Conservation (phyloP, 2,888 invertebrate genomes). For the Mechanitis messenoides region DNA sequence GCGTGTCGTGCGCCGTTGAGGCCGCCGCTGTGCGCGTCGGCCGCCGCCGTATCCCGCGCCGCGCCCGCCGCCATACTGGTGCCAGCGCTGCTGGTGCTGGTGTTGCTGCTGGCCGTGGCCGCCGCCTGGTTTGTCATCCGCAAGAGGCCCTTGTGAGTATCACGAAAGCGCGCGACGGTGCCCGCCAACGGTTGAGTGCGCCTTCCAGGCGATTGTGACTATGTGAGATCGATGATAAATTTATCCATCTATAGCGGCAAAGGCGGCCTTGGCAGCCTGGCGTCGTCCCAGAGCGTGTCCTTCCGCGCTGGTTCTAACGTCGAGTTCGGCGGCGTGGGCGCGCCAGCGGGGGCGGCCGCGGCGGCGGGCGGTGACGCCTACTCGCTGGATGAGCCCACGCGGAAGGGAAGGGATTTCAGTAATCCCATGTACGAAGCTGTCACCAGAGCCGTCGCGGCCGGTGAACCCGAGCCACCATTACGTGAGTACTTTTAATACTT, state of each 20-base stretch:
- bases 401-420: constrained; percentile 93
- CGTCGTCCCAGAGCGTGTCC: constrained; percentile 93
- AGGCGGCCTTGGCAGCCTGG: constrained; percentile 85
- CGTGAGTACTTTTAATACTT: constrained; percentile 44
- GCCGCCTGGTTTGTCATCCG: constrained; percentile 88
- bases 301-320: constrained; percentile 96
- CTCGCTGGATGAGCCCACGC: constrained; percentile 81
- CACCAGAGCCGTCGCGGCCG: constrained; percentile 75
- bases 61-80: constrained; percentile 85
- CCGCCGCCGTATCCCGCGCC: constrained; percentile 75
- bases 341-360: constrained; percentile 77
- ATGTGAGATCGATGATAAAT: too few relatives aligned
- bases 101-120: constrained; percentile 84
- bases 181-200: not conserved
- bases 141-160: constrained; percentile 92
- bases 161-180: not conserved
- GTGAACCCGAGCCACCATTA: constrained; percentile 49
- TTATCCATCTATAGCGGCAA: constrained; percentile 79
- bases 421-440: constrained; percentile 99
- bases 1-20: constrained; percentile 77
- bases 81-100: constrained; percentile 86
- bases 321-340: constrained; percentile 84
- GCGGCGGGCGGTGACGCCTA: constrained; percentile 86
- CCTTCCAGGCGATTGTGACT: too few relatives aligned
- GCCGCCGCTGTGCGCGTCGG: constrained; percentile 83